Evolutionary conservation across 92 coral and sea anemone species (phyloP), one percentile per base, ranked within the genome.

Genomic region (Metridium senile): DNA sequence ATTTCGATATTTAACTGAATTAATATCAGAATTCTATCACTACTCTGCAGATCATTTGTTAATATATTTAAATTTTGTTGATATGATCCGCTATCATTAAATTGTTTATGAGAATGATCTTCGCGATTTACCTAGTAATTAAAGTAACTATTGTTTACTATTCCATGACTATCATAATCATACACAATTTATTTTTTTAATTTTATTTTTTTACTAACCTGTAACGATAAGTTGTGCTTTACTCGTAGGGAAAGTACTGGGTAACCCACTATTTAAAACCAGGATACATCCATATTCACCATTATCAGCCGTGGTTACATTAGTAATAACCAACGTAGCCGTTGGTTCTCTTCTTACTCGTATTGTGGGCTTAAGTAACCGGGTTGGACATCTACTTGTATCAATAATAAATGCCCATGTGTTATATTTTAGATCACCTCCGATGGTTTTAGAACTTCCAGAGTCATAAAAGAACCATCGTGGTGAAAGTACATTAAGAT

Each of bases 261-360:
- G 18, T 20, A n/a, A 52, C 2, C 64, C 35, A 32, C 26, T 73
- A 21, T 23, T 9, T 2, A 73, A 18, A 26, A 23, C 54, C 31
- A 58, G 33, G 9, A 1, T 31, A 25, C 63, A 57, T 22, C 19
- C 78, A 73, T 73, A 73, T 26, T 13, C 17, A 11, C 78, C 78
- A 58, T n/a, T 33, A 54, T 73, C 78, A 21, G 17, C 47, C 56
- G 21, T 13, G 9, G 78, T 73, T 0, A 73, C 78, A 32, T 73
- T 73, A 73, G 49, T 57, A 39, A 73, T 73, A 10, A 73, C 68
- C 23, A 73, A 58, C 29, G 67, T 73, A 21, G 78, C 78, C 1
- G 29, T 45, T 33, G 54, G 34, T 23, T 73, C 78, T 34, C 33
- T 33, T 26, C 53, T 73, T 9, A 73, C 78, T 29, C 78, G 78